These are phyloP conservation scores for Tetragonula clypearis DNA, from an alignment of 1,140 invertebrate species.

Conservation along the genomic window DNA sequence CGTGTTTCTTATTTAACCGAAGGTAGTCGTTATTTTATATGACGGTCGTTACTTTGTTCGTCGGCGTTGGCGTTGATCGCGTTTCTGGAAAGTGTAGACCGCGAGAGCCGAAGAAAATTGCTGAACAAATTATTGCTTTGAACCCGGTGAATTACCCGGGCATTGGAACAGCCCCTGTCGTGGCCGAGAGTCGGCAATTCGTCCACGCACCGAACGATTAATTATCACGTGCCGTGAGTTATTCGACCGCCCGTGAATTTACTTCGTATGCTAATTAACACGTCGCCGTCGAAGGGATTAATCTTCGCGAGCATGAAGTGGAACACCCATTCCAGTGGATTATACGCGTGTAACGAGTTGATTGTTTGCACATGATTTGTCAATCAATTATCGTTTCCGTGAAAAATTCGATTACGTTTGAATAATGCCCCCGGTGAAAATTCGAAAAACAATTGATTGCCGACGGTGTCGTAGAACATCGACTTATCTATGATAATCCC, in stretches of 20 bases:
- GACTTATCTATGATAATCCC: not conserved
- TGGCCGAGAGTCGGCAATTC: not conserved
- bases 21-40: not conserved
- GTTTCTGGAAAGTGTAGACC: not conserved
- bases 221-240: conserved; percentile 22
- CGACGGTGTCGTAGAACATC: not conserved
- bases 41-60: not conserved
- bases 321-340: not conserved
- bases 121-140: not conserved
- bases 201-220: conserved; percentile 23
- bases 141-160: not conserved
- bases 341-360: not conserved
- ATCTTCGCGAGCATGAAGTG: conserved; percentile 2
- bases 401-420: not conserved
- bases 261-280: conserved; percentile 28
- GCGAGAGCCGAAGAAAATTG: not conserved
- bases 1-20: not conserved
- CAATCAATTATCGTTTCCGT: not conserved
- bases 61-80: not conserved
- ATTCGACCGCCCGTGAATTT: conserved; percentile 29
- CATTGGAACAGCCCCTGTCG: not conserved
- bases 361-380: not conserved
- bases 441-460: not conserved
- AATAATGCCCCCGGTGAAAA: not conserved
- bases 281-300: conserved; percentile 14